Conservation (phyloP, 1,140 invertebrate species). For the Calliopsis andreniformis region DNA sequence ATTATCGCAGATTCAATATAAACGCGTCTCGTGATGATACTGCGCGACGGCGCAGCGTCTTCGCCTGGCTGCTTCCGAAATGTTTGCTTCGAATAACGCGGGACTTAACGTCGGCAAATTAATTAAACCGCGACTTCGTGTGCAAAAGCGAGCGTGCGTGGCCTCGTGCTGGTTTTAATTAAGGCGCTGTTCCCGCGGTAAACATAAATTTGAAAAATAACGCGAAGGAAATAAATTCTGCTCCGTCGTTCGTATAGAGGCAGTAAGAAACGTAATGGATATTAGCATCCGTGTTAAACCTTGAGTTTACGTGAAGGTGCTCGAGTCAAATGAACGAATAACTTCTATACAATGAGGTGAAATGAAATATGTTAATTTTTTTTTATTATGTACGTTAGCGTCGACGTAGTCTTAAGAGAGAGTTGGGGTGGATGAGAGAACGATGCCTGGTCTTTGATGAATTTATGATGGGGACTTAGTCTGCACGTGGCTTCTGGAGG, state of each 20-base stretch:
- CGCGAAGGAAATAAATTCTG: conserved; percentile 11
- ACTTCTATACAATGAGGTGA: no score
- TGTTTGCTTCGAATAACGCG: conserved; percentile 27
- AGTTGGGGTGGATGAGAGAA: no score
- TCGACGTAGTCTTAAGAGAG: no score
- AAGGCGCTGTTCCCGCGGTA: background rate
- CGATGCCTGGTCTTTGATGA: no score
- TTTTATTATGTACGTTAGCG: no score
- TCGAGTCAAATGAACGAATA: no score
- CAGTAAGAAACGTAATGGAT: no score
- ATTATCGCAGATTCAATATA: conserved; percentile 30
- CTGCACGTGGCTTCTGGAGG: no score
- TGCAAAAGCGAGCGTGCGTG: conserved; percentile 27
- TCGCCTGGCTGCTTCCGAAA: conserved; percentile 18
- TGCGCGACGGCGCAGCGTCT: background rate
- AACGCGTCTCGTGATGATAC: background rate
- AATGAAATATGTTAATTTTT: no score
- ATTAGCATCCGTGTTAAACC: no score
- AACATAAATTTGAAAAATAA: conserved; percentile 40
- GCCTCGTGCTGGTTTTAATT: conserved; percentile 34
- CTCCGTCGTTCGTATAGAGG: background rate
- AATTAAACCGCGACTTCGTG: conserved; percentile 34
- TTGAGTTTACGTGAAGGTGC: no score
- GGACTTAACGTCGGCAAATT: conserved; percentile 20
- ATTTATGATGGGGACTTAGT: no score